Evolutionary conservation across 2,113 vertebrate genomes (phyloP), one percentile per base, ranked within the genome.

Genomic region (Pelecanoides urinatrix): DNA sequence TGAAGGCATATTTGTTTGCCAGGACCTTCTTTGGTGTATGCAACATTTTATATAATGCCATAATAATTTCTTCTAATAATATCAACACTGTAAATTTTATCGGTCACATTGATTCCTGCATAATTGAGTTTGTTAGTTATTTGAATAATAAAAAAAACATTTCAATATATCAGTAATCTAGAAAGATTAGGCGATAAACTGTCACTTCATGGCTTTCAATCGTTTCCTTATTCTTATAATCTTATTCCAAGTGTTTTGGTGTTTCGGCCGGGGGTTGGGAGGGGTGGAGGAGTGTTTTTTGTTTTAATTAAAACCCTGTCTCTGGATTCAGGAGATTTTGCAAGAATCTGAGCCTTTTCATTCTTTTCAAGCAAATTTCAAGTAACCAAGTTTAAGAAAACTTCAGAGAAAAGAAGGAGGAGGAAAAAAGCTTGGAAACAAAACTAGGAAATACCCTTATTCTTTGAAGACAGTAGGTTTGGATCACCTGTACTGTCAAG

Each of bases 211-310:
- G 53, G 42, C 19, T 84, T 80, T 21, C 8, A 55, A 26, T 1
- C 13, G 6, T 52, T 94, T 36, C 16, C 12, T 58, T 58, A 40
- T 10, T 61, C 63, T 82, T 49, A 40, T 6, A 59, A 75, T 63
- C 13, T 82, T 58, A 68, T n/a, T 77, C 47, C 56, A 67, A 26
- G 8, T 29, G 17, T 26, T 87, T 63, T 32, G 6, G 3, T 74
- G 72, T 76, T 87, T 76, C 6, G 8, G 32, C 12, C 7, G 25
- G 2, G 7, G 4, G 4, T 3, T 40, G 21, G 3, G 4, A 1
- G 45, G 18, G 18, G 18, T 22, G 6, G 6, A n/a, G 21, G 21
- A 59, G 56, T 16, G 21, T 9, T 5, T 73, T n/a, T 34, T 36
- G 4, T 44, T 61, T 72, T 36, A 55, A 1, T 30, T 56, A 92